Percentiles rank a stretch among this genome's conserved stretches.
Evolutionary conservation across 2,113 vertebrate species (phyloP).

Genomic region (Salminus brasiliensis): DNA sequence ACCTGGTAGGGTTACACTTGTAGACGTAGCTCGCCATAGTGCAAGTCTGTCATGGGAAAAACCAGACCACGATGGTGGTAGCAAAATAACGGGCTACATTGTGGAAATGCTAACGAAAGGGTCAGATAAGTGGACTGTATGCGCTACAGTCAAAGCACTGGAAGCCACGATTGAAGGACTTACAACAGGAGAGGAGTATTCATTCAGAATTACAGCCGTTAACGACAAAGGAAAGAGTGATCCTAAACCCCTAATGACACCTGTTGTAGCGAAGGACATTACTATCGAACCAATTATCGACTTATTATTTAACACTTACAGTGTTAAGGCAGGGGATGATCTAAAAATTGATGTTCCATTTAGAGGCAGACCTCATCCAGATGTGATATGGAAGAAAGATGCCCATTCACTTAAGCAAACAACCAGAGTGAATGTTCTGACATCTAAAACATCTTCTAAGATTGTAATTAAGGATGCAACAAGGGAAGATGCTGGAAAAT

Average conservation of each 20-base stretch:
- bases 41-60: conserved; percentile 96
- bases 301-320: conserved; percentile 89
- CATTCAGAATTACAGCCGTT: conserved; percentile 88
- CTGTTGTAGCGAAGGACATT: conserved; percentile 93
- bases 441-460: conserved; percentile 86
- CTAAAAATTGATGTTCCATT: conserved; percentile 95
- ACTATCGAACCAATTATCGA: conserved; percentile 89
- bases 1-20: conserved; percentile 87
- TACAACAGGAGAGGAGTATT: conserved; percentile 90
- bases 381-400: conserved; percentile 90
- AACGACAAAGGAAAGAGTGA: conserved; percentile 98
- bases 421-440: conserved; percentile 91
- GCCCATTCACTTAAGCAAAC: conserved; percentile 89
- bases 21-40: conserved; percentile 90
- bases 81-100: conserved; percentile 92
- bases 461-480: conserved; percentile 91
- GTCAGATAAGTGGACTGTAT: conserved; percentile 92
- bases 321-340: conserved; percentile 92
- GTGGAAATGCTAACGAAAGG: conserved; percentile 96
- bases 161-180: conserved; percentile 90
- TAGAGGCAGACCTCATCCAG: conserved; percentile 89
- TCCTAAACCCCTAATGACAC: conserved; percentile 86
- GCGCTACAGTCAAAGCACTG: conserved; percentile 89
- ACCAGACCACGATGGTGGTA: conserved; percentile 96
- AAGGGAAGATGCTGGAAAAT: conserved; percentile 92